phyloP scores from a whole-genome alignment of 1,140 invertebrate species.

The Drosophila serrata region DNA sequence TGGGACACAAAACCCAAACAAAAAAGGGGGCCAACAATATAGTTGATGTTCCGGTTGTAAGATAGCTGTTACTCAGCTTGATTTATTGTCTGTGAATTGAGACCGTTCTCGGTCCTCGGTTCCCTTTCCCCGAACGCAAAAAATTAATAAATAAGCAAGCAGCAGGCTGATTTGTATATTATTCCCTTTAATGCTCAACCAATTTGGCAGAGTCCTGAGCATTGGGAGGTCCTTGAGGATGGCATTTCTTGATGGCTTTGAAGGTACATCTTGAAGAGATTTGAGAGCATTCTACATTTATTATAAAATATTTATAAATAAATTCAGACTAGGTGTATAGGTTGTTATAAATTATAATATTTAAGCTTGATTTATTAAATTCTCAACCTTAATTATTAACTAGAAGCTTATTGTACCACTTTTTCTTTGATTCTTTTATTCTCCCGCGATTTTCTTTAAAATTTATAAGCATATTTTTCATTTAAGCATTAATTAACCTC shows the following conservation, averaged over 20 bases:
- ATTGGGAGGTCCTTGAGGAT: neutral
- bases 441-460: no score
- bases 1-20: slow-evolving; percentile 21
- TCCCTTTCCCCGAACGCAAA: neutral
- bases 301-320: neutral
- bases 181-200: slow-evolving; percentile 3
- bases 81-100: slow-evolving; percentile 34
- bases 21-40: slow-evolving; percentile 18
- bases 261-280: neutral
- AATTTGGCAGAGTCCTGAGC: neutral
- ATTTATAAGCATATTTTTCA: no score
- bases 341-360: no score
- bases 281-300: neutral
- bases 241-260: neutral
- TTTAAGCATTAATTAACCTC: no score
- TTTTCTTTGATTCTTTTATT: no score
- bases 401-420: no score
- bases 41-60: slow-evolving; percentile 34
- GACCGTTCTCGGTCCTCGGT: neutral
- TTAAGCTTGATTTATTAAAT: no score
- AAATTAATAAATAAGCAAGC: slow-evolving; percentile 36
- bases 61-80: slow-evolving; percentile 42
- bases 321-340: neutral
- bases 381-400: no score
- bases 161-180: slow-evolving; percentile 8